A percentile compares a stretch with the other conserved stretches of the same genome.
phyloP scores from a whole-genome alignment of 2,797 vertebrate species.

The Columba guinea region DNA sequence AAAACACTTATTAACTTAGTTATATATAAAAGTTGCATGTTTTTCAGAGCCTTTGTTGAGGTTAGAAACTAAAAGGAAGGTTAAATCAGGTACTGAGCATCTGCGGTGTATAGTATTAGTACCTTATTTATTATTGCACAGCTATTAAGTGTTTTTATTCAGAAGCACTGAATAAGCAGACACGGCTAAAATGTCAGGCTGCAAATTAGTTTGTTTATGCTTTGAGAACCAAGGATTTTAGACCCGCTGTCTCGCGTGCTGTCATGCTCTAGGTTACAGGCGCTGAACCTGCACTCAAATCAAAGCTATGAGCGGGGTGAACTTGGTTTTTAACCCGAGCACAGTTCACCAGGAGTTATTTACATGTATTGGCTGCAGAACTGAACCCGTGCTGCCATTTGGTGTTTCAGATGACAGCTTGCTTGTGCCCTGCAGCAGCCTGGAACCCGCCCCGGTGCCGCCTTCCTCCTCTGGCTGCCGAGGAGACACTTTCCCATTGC shows the following conservation, averaged over 20 bases:
- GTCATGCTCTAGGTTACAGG: background rate
- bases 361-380: background rate
- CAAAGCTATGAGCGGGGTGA: background rate
- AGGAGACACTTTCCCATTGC: background rate
- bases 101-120: background rate
- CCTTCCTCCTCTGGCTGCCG: accelerated
- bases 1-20: constrained; percentile 17
- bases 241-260: background rate
- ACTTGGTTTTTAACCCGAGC: background rate
- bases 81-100: background rate
- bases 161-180: constrained; percentile 42
- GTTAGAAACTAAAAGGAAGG: constrained; percentile 15
- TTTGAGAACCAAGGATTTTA: background rate
- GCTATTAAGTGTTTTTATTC: constrained; percentile 42
- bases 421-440: background rate
- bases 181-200: constrained; percentile 52
- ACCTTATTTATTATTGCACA: constrained; percentile 28
- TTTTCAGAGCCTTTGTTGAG: background rate
- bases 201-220: constrained; percentile 60
- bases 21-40: background rate
- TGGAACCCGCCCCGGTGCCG: background rate
- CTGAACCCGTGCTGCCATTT: background rate
- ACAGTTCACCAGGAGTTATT: constrained; percentile 27
- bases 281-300: background rate
- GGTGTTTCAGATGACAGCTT: background rate